Conservation (phyloP, 1,140 invertebrate species). For the Temnothorax nylanderi region DNA sequence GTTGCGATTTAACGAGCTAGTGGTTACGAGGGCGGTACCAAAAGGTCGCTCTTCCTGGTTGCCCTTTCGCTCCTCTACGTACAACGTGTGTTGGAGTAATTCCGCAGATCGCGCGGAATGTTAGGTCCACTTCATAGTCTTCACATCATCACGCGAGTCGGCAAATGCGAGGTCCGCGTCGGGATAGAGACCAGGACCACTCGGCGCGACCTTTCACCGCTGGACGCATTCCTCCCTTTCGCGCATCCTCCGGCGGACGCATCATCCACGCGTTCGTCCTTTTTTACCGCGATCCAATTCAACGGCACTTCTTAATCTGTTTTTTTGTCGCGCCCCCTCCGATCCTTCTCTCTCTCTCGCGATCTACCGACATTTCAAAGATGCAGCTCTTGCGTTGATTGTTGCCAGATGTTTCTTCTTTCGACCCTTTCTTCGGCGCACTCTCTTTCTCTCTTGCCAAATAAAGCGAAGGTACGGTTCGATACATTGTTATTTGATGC, state of each 20-base stretch:
- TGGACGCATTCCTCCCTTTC: slow-evolving; percentile 36
- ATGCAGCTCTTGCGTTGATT: slow-evolving; percentile 73
- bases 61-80: slow-evolving; percentile 27
- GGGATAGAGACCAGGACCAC: neutral
- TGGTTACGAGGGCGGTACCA: slow-evolving; percentile 32
- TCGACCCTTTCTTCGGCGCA: slow-evolving; percentile 47
- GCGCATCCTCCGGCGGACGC: slow-evolving; percentile 43
- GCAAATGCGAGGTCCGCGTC: neutral
- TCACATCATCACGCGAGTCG: slow-evolving; percentile 7
- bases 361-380: slow-evolving; percentile 70
- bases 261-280: slow-evolving; percentile 5
- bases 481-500: slow-evolving; percentile 7
- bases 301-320: slow-evolving; percentile 63
- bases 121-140: neutral
- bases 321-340: slow-evolving; percentile 34
- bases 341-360: slow-evolving; percentile 38
- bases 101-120: slow-evolving; percentile 25
- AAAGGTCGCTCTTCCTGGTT: slow-evolving; percentile 45
- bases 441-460: slow-evolving; percentile 60
- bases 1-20: slow-evolving; percentile 44
- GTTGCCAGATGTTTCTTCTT: slow-evolving; percentile 77
- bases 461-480: slow-evolving; percentile 54
- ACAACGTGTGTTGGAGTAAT: neutral
- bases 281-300: slow-evolving; percentile 65
- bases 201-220: slow-evolving; percentile 32